Conservation (phyloP, 2,888 invertebrate species). For the Drosophila subsilvestris region DNA sequence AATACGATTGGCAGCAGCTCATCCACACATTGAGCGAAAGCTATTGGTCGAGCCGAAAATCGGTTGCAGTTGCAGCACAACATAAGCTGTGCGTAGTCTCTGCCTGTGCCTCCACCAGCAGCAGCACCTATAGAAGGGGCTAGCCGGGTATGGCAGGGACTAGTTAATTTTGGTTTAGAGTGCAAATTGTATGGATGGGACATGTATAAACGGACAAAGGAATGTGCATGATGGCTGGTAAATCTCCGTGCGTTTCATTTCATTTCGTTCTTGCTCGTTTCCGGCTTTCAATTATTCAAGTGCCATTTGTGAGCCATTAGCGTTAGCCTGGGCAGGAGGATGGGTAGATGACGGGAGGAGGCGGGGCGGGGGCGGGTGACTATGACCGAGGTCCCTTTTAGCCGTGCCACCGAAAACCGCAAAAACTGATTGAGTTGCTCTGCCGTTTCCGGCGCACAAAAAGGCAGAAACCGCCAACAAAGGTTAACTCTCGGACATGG, state of each 20-base stretch:
- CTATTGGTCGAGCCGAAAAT: background rate
- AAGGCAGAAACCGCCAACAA: conserved; percentile 55
- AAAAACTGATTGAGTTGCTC: conserved; percentile 64
- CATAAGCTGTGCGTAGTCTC: too few relatives aligned
- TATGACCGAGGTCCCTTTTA: conserved; percentile 29
- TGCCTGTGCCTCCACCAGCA: too few relatives aligned
- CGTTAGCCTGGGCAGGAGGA: conserved; percentile 15
- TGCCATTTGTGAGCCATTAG: conserved; percentile 57
- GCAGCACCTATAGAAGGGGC: too few relatives aligned
- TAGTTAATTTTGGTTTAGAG: background rate
- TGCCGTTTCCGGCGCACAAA: conserved; percentile 52
- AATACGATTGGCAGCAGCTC: too few relatives aligned
- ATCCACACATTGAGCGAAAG: too few relatives aligned
- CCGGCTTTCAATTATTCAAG: conserved; percentile 66
- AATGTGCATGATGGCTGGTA: conserved; percentile 5
- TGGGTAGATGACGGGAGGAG: background rate
- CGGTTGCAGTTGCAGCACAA: too few relatives aligned
- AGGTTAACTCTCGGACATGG: conserved; percentile 54
- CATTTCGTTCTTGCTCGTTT: conserved; percentile 34
- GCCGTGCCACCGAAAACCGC: conserved; percentile 52
- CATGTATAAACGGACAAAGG: conserved; percentile 9
- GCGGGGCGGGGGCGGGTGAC: too few relatives aligned
- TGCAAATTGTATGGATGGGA: conserved; percentile 6
- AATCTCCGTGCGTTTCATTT: conserved; percentile 21
- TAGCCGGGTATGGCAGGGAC: background rate